Percentiles rank a stretch among this genome's conserved stretches.
phyloP scores from a whole-genome alignment of 2,797 vertebrate species.

The Hemibagrus guttatus region DNA sequence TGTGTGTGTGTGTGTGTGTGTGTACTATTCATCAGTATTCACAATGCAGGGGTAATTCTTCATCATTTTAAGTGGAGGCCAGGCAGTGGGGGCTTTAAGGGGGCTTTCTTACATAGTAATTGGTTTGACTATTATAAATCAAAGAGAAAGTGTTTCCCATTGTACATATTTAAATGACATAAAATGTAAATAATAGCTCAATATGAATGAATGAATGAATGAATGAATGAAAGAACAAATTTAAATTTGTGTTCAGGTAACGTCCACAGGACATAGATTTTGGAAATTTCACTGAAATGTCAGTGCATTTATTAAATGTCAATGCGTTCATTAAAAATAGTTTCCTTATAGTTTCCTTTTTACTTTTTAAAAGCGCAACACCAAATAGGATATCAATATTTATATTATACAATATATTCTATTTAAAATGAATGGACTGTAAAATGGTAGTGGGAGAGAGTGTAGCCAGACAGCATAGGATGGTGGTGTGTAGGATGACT shows the following conservation, averaged over 20 bases:
- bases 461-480: too few relatives aligned
- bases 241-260: not conserved
- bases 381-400: too few relatives aligned
- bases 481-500: too few relatives aligned
- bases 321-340: too few relatives aligned
- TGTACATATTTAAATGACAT: not conserved
- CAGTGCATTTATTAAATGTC: not conserved
- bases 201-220: not conserved
- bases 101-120: not conserved
- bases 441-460: too few relatives aligned
- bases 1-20: not conserved
- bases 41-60: not conserved
- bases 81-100: not conserved
- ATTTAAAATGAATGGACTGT: too few relatives aligned
- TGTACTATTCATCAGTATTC: not conserved
- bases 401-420: not conserved
- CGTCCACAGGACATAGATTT: not conserved
- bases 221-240: not conserved
- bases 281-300: not conserved
- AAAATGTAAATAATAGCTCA: not conserved
- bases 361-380: too few relatives aligned
- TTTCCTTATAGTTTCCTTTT: too few relatives aligned
- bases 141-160: not conserved
- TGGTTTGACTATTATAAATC: not conserved
- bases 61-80: not conserved